Percentiles rank a stretch among this genome's conserved stretches.
phyloP scores from a whole-genome alignment of 2,888 invertebrate species.

The Cephus pygmeus region DNA sequence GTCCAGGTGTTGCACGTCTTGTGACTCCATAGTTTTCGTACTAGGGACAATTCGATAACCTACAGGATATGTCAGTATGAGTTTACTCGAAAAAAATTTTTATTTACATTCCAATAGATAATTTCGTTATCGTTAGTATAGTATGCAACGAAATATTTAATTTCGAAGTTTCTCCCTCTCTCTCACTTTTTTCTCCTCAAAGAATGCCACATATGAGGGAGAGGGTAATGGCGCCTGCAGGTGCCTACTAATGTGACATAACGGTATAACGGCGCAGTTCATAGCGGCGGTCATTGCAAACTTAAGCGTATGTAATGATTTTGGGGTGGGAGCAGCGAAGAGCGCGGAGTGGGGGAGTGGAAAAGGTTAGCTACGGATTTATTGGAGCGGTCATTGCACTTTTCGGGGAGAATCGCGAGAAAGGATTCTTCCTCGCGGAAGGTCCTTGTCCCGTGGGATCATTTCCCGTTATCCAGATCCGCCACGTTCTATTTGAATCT shows the following conservation, averaged over 20 bases:
- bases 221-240: slow-evolving; percentile 52
- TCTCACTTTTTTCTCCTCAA: slow-evolving; percentile 16
- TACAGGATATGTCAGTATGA: too few species aligned
- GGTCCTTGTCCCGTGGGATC: not conserved
- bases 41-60: not conserved
- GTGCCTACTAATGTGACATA: slow-evolving; percentile 65
- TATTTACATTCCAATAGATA: not conserved
- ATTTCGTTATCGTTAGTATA: not conserved
- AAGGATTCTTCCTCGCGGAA: not conserved
- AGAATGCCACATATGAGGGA: slow-evolving; percentile 37
- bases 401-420: slow-evolving; percentile 27
- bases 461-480: not conserved
- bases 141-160: not conserved
- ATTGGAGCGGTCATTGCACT: slow-evolving; percentile 65
- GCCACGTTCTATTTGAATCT: not conserved
- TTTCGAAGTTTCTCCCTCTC: slow-evolving; percentile 19
- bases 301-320: slow-evolving; percentile 54
- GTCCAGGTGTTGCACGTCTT: not conserved
- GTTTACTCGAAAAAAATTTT: not conserved
- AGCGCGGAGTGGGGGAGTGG: slow-evolving; percentile 3
- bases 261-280: slow-evolving; percentile 58
- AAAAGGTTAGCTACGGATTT: slow-evolving; percentile 46
- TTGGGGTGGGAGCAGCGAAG: slow-evolving; percentile 39
- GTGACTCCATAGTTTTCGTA: not conserved
- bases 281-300: slow-evolving; percentile 50